Evolutionary conservation across 2,113 vertebrate genomes (phyloP).

Genomic region (Proteles cristata): DNA sequence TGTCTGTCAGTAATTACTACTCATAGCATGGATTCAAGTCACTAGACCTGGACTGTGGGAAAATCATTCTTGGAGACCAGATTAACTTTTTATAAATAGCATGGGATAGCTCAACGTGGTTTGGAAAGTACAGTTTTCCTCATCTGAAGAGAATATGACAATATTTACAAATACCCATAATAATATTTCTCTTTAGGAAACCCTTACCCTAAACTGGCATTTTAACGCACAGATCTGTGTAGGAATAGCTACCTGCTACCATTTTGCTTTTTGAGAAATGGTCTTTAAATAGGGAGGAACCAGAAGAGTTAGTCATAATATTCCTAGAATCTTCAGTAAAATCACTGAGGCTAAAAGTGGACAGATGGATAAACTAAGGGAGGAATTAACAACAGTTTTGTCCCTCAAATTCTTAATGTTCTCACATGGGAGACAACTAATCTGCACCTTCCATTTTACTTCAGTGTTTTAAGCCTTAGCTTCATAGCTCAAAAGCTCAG

Average conservation of each 20-base stretch:
- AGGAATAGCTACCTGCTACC: background rate
- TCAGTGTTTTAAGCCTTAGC: background rate
- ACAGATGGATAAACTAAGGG: background rate
- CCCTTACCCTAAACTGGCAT: background rate
- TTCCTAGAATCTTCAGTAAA: conserved; percentile 34
- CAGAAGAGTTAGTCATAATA: background rate
- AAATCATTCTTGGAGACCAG: background rate
- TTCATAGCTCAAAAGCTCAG: background rate
- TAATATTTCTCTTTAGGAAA: background rate
- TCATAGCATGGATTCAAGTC: background rate
- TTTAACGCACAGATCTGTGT: background rate
- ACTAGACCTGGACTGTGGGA: background rate
- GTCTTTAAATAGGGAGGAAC: background rate
- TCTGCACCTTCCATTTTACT: background rate
- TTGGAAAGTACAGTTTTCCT: conserved; percentile 26
- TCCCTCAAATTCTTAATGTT: background rate
- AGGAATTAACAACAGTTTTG: background rate
- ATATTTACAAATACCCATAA: background rate
- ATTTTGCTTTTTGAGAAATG: conserved; percentile 19
- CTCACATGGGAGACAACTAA: background rate
- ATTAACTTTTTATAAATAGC: background rate
- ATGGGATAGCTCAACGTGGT: background rate
- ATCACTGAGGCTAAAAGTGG: background rate
- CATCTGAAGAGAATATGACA: background rate
- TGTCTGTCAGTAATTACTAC: background rate